A percentile compares a stretch with the other conserved stretches of the same genome.
phyloP scores from a whole-genome alignment of 2,888 invertebrate genomes.

The Brachyptera risi region DNA sequence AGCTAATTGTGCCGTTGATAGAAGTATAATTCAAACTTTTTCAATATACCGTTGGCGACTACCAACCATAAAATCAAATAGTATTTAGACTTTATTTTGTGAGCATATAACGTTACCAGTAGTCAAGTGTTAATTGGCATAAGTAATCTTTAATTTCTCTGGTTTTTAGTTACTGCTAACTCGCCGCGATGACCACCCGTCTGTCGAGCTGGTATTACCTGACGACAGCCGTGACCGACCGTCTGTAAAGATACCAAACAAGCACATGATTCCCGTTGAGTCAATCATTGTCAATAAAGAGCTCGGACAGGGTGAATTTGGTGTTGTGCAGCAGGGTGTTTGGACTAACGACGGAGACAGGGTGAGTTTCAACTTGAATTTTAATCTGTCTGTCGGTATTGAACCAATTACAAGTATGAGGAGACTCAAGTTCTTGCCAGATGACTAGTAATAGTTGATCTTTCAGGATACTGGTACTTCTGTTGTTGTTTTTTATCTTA shows the following conservation, averaged over 20 bases:
- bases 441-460: too few species aligned
- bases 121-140: background rate
- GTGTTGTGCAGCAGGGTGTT: conserved; percentile 95
- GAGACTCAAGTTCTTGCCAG: too few species aligned
- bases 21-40: too few species aligned
- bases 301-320: conserved; percentile 95
- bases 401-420: too few species aligned
- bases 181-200: conserved; percentile 48
- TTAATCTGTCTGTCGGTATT: too few species aligned
- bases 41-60: too few species aligned
- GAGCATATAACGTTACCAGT: too few species aligned
- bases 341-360: conserved; percentile 94
- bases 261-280: conserved; percentile 80
- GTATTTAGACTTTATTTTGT: too few species aligned
- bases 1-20: too few species aligned
- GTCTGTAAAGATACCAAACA: conserved; percentile 58
- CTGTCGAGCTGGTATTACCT: conserved; percentile 41
- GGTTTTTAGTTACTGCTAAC: conserved; percentile 53
- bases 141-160: conserved; percentile 37
- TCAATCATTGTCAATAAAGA: conserved; percentile 92
- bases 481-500: too few species aligned
- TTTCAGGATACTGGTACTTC: too few species aligned
- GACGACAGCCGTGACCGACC: conserved; percentile 32
- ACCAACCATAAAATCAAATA: too few species aligned
- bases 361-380: conserved; percentile 57